Base-by-base conservation (phyloP, 2,113 vertebrate genomes). In the Polyodon spathula region DNA sequence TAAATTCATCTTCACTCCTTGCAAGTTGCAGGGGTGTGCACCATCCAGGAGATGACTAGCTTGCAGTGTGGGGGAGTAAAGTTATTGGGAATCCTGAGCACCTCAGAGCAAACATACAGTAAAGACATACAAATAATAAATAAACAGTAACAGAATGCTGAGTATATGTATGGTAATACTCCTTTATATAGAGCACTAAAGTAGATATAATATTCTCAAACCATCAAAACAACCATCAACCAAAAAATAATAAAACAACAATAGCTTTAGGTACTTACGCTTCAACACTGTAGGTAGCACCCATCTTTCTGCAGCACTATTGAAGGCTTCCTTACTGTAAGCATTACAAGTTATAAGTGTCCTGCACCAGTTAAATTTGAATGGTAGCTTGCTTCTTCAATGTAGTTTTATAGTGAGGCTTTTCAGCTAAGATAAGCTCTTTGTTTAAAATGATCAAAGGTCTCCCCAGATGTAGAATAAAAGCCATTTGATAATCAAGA, bases 211-310 rank as follows among this genome's bases (percentile, higher is more conserved):
- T n/a, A n/a, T n/a, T n/a, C n/a, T n/a, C n/a, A n/a, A n/a, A n/a
- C n/a, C n/a, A n/a, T n/a, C n/a, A n/a, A n/a, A n/a, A n/a, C n/a
- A n/a, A n/a, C n/a, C n/a, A n/a, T n/a, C n/a, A n/a, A n/a, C n/a
- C n/a, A n/a, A n/a, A n/a, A n/a, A 55, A 37, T 17, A 16, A 59
- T 15, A 6, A 7, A 61, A 17, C 56, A 4, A 0, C 51, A 50
- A 12, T n/a, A 14, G 7, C 6, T 54, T 27, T 37, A 15, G 53
- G 58, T 69, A 89, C 89, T 90, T 82, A 91, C 88, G 84, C 80
- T 80, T 78, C 81, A 60, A 79, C 69, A 40, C 87, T 89, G 73
- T 86, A 86, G 63, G 78, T 76, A 56, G 77, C 50, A 71, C 87
- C 88, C 90, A 91, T 89, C 71, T 65, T 43, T 39, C 10, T 42